Evolutionary conservation across 2,113 vertebrate genomes (phyloP).

Genomic region (Motacilla tschutschensis): DNA sequence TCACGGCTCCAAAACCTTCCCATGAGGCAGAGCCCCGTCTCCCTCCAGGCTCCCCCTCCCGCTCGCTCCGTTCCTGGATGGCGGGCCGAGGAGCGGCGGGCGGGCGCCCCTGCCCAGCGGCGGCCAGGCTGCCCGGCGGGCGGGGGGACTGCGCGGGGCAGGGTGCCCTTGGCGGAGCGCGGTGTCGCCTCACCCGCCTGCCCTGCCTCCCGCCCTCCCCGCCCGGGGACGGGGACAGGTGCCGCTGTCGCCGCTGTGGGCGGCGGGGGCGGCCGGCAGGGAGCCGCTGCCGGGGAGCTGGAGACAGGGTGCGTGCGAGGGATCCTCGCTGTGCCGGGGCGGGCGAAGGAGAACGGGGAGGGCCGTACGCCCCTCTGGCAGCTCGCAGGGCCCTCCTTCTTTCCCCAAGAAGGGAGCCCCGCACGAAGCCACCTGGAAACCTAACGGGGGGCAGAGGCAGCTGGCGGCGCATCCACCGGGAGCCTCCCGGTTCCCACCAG

Average conservation of each 20-base stretch:
- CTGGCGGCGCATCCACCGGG: not conserved
- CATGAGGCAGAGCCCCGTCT: not conserved
- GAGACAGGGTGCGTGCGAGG: not conserved
- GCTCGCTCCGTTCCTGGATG: rapidly evolving
- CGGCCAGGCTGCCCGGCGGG: not conserved
- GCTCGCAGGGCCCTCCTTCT: not conserved
- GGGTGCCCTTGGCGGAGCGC: not conserved
- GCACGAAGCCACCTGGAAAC: not conserved
- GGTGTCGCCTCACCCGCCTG: no score
- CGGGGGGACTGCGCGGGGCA: not conserved
- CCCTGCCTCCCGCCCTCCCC: not conserved
- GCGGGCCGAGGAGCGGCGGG: not conserved
- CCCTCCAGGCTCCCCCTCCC: no score
- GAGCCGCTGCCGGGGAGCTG: not conserved
- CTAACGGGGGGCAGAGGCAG: not conserved
- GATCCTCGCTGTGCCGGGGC: not conserved
- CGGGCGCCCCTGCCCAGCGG: not conserved
- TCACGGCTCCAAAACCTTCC: not conserved
- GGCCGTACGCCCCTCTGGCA: not conserved
- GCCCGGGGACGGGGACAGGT: not conserved
- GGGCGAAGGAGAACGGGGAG: not conserved
- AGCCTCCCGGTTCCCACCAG: constrained; percentile 14
- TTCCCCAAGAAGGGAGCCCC: not conserved
- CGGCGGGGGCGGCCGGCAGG: not conserved
- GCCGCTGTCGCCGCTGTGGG: not conserved